Percentiles rank a stretch among this genome's conserved stretches.
Evolutionary conservation across 1,140 invertebrate genomes (phyloP).

Genomic region (Bilobella aurantiaca): DNA sequence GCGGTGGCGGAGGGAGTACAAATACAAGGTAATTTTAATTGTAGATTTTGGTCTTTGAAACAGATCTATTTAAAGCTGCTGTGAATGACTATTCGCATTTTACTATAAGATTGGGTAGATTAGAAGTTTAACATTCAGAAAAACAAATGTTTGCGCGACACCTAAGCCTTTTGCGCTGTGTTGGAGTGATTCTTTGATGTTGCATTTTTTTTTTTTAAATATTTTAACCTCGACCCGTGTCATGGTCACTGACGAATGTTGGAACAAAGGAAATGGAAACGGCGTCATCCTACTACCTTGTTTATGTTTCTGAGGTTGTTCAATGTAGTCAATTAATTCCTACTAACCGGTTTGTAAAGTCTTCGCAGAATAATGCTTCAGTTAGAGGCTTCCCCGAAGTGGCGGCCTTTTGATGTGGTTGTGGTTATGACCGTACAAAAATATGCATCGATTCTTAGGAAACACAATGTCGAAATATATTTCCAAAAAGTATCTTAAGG

Average conservation of each 20-base stretch:
- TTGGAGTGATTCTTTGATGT: no score
- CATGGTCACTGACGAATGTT: no score
- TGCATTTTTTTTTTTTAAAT: no score
- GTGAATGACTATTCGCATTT: not conserved
- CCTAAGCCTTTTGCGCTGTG: no score
- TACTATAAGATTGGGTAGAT: no score
- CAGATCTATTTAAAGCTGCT: not conserved
- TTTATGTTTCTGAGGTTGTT: not conserved
- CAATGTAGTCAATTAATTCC: not conserved
- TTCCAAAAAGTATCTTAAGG: not conserved
- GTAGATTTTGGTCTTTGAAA: not conserved
- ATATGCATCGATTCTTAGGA: not conserved
- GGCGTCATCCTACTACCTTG: not conserved
- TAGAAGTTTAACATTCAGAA: no score
- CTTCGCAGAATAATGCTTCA: not conserved
- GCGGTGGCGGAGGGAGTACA: not conserved
- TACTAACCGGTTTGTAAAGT: not conserved
- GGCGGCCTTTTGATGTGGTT: not conserved
- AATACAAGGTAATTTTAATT: not conserved
- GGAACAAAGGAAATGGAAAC: not conserved
- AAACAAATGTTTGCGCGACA: no score
- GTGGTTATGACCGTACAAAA: not conserved
- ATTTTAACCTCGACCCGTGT: no score
- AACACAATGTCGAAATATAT: not conserved
- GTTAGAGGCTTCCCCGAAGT: not conserved